A percentile compares a stretch with the other conserved stretches of the same genome.
Evolutionary conservation across 2,113 vertebrate species (phyloP).

Genomic region (Eurypyga helias): DNA sequence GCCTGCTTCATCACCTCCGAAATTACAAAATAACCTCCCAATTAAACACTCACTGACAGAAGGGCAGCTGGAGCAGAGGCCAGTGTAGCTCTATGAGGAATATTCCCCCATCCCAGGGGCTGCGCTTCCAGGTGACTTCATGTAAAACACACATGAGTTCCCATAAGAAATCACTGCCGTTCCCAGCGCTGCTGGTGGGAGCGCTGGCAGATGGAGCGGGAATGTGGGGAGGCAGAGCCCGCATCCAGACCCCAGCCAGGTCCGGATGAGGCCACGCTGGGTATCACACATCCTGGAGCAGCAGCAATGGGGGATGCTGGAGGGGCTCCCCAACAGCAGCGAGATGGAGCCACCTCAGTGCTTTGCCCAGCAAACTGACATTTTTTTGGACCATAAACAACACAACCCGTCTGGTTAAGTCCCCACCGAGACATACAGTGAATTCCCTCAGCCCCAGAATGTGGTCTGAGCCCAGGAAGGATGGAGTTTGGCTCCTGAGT

Average conservation of each 20-base stretch:
- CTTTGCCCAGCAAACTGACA: not conserved
- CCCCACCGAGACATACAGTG: fast-evolving
- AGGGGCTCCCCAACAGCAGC: not conserved
- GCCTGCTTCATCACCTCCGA: not conserved
- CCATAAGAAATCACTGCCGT: not conserved
- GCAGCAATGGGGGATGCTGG: not conserved
- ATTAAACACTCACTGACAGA: not conserved
- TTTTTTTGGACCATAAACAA: not conserved
- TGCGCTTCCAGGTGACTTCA: not conserved
- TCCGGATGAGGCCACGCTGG: not conserved
- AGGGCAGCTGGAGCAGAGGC: not conserved
- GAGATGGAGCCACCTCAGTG: not conserved
- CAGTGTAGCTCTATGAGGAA: fast-evolving
- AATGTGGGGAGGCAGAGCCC: not conserved
- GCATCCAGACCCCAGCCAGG: not conserved
- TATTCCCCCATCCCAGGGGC: not conserved
- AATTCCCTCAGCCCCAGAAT: fast-evolving
- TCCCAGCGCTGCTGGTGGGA: fast-evolving
- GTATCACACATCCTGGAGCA: not conserved
- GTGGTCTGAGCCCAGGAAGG: not conserved
- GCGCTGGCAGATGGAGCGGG: fast-evolving
- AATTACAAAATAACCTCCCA: not conserved
- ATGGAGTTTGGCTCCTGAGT: not conserved
- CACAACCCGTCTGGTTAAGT: not conserved
- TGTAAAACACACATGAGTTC: not conserved